Evolutionary conservation across 2,888 invertebrate species (phyloP), one percentile per base, ranked within the genome.

Genomic region (Diaprepes abbreviatus): DNA sequence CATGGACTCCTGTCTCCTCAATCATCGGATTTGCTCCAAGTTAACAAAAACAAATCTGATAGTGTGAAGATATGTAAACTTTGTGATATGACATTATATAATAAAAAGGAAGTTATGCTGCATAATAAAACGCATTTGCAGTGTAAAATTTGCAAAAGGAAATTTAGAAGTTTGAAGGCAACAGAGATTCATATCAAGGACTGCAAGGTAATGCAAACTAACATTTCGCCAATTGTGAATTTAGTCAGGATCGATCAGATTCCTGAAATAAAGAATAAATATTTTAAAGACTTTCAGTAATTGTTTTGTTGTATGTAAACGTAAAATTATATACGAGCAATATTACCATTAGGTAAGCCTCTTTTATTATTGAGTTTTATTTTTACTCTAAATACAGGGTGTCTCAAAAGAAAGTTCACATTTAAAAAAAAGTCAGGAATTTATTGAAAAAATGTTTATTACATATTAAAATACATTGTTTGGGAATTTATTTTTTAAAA

Each of bases 101-200:
- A 21, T 12, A 52, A 54, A 19, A 16, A 9, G 10, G 64, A 43
- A 40, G 31, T 33, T n/a, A 1, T 10, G 17, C 36, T 21, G 16
- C 68, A 68, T 40, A 54, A 35, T 6, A 62, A 57, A 21, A 55
- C 24, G n/a, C 62, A 68, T 45, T 55, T 54, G 63, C 48, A 68
- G 28, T 68, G 68, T 28, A 24, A 21, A 4, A 28, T 68, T 31
- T 68, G 68, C 36, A 62, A 55, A 50, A 62, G 35, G 31, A 48
- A 50, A 14, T 63, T 68, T 17, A 33, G 16, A 12, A 35, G 55
- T 48, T 21, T 68, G 7, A 36, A 43, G 52, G 7, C 10, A 10
- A 16, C 60, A 1, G 33, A 60, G 12, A 9, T 5, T 6, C 66
- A 66, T 28, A 19, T 50, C 16, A 40, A 19, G 12, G 21, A 28